Evolutionary conservation across 2,797 vertebrate genomes (phyloP), one percentile per base, ranked within the genome.

Genomic region (Diplodus sargus): DNA sequence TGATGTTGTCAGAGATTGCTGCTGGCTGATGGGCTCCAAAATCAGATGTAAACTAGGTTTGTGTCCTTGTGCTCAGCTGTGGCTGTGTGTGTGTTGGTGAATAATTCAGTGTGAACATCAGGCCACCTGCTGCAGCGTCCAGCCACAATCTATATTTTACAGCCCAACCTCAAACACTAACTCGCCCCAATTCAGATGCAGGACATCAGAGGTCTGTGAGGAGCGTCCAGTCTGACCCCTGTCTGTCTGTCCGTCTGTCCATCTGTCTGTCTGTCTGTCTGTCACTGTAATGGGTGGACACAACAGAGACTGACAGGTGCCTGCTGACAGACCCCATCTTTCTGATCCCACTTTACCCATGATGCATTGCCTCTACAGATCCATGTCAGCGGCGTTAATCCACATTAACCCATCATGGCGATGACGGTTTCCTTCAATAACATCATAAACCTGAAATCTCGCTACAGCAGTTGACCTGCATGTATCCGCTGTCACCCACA

Each of bases 51-150:
- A 39, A 39, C 39, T 39, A 39, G 39, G 45, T 45, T 14, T 45
- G 45, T 15, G 45, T 16, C 15, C 45, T 45, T 39, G 39, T 39
- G 39, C 39, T 39, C 10, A 39, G 45, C 45, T 45, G 45, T 15
- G 45, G 45, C 15, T 45, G 45, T 45, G 59, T 47, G n/a, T 47
- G n/a, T 70, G 61, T 76, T 70, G 47, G 25, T 48, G 76, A 89
- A 84, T 87, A 79, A 88, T 84, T 85, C 74, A 86, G 75, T 43
- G 62, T 67, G 61, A 66, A 65, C 75, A 89, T 69, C 74, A 52
- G 52, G 39, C 73, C 86, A 81, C 88, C 82, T 81, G 84, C 86
- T 78, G 72, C 71, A 64, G 70, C 22, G 4, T 72, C 79, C 61
- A 42, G 72, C 64, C 63, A 34, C 54, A 85, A 86, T 88, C 61